Conservation (phyloP, 2,888 invertebrate genomes). For the Tipula vernalis region DNA sequence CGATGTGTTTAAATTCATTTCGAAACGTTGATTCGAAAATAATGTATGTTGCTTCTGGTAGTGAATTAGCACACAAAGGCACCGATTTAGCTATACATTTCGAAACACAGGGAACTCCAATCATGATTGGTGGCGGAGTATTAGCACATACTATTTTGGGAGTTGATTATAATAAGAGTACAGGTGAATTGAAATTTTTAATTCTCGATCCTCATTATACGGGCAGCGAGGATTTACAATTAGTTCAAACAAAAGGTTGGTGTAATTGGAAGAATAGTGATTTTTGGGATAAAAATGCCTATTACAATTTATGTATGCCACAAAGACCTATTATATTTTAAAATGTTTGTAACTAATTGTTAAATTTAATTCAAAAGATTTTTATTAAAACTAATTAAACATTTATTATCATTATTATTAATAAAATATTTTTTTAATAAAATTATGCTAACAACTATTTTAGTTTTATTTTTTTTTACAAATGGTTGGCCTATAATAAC, state of each 20-base stretch:
- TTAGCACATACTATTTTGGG: constrained; percentile 97
- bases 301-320: constrained; percentile 95
- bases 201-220: constrained; percentile 98
- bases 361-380: neutral
- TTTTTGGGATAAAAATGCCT: constrained; percentile 92
- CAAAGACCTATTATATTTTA: constrained; percentile 36
- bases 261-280: constrained; percentile 92
- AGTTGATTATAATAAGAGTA: constrained; percentile 69
- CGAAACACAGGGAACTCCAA: constrained; percentile 80
- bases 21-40: constrained; percentile 68
- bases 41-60: constrained; percentile 72
- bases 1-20: constrained; percentile 76
- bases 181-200: constrained; percentile 77
- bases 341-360: constrained; percentile 8
- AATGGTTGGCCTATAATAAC: neutral
- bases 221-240: constrained; percentile 67
- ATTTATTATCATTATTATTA: neutral
- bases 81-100: constrained; percentile 85
- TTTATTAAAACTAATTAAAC: neutral
- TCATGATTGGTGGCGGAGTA: constrained; percentile 99
- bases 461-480: neutral
- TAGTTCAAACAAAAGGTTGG: constrained; percentile 77
- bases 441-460: neutral
- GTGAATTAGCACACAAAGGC: constrained; percentile 65
- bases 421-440: neutral